Conservation (phyloP, 2,113 vertebrate species). For the Cryptoleucopteryx plumbea region DNA sequence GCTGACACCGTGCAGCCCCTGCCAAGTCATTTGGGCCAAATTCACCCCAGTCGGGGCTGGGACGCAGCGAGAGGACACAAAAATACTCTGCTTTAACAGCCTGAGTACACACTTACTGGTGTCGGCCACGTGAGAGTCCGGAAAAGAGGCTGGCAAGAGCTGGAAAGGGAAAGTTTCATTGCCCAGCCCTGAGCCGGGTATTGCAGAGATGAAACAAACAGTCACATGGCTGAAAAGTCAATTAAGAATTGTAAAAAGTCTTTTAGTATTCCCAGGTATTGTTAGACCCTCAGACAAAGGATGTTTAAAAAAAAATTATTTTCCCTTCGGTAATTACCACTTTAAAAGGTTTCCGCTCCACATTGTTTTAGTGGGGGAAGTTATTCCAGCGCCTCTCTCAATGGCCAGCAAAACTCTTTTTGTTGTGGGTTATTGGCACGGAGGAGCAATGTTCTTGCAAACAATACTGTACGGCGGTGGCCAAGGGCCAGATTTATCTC, state of each 20-base stretch:
- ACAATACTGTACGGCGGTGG: not conserved
- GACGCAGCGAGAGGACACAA: not conserved
- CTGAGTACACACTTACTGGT: not conserved
- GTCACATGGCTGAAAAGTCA: slow-evolving; percentile 12
- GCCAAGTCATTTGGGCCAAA: not conserved
- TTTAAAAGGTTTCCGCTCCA: slow-evolving; percentile 14
- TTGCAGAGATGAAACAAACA: not conserved
- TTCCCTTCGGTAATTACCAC: not conserved
- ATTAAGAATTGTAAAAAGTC: not conserved
- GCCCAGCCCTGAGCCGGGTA: not conserved
- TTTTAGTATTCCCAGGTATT: slow-evolving; percentile 14
- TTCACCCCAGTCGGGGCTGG: not conserved
- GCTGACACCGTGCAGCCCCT: not conserved
- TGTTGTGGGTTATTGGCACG: not conserved
- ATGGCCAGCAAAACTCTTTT: not conserved
- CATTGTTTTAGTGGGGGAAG: slow-evolving; percentile 5
- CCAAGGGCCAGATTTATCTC: not conserved
- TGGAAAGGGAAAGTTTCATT: slow-evolving; percentile 30
- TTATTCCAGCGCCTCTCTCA: not conserved
- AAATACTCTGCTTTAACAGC: not conserved
- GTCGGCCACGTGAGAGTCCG: not conserved
- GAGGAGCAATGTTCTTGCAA: not conserved
- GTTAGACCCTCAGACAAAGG: slow-evolving; percentile 1
- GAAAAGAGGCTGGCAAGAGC: not conserved
- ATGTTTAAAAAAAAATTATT: not conserved